Percentiles rank a stretch among this genome's conserved stretches.
phyloP scores from a whole-genome alignment of 2,888 invertebrate genomes.

The Drosophila glabriapex region DNA sequence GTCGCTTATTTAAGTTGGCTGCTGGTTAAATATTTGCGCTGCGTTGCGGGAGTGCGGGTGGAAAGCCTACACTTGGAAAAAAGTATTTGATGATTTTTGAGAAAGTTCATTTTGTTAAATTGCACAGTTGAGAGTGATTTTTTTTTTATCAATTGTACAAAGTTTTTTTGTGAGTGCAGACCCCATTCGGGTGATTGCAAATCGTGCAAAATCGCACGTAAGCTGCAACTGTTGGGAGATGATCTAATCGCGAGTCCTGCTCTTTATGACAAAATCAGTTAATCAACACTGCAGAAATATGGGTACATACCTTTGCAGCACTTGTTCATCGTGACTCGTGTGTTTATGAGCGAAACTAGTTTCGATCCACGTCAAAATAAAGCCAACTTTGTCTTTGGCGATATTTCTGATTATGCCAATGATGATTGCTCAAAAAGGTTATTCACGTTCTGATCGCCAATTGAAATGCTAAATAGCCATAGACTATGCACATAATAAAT shows the following conservation, averaged over 20 bases:
- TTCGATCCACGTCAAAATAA: slow-evolving; percentile 14
- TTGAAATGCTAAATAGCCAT: slow-evolving; percentile 24
- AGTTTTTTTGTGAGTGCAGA: not conserved
- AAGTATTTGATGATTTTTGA: too few species aligned
- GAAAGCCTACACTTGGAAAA: not conserved
- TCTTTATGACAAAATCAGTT: slow-evolving; percentile 4
- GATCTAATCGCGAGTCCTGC: slow-evolving; percentile 3
- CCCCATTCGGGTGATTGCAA: not conserved
- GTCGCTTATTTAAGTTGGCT: slow-evolving; percentile 20
- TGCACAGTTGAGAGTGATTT: not conserved
- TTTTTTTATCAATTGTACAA: not conserved
- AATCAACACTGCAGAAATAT: slow-evolving; percentile 18
- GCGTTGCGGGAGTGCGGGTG: slow-evolving; percentile 12
- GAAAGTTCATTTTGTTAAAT: not conserved
- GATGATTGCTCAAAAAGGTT: slow-evolving; percentile 42
- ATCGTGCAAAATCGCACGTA: slow-evolving; percentile 39
- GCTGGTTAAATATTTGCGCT: slow-evolving; percentile 58
- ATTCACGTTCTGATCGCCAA: slow-evolving; percentile 11
- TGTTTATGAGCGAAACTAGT: slow-evolving; percentile 33
- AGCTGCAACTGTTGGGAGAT: slow-evolving; percentile 8
- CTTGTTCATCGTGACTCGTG: slow-evolving; percentile 25
- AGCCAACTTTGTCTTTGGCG: slow-evolving; percentile 13
- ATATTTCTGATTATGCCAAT: slow-evolving; percentile 23
- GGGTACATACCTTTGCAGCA: not conserved
- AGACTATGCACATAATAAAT: slow-evolving; percentile 17